phyloP scores from a whole-genome alignment of 1,140 invertebrate species.

The Homalodisca vitripennis region DNA sequence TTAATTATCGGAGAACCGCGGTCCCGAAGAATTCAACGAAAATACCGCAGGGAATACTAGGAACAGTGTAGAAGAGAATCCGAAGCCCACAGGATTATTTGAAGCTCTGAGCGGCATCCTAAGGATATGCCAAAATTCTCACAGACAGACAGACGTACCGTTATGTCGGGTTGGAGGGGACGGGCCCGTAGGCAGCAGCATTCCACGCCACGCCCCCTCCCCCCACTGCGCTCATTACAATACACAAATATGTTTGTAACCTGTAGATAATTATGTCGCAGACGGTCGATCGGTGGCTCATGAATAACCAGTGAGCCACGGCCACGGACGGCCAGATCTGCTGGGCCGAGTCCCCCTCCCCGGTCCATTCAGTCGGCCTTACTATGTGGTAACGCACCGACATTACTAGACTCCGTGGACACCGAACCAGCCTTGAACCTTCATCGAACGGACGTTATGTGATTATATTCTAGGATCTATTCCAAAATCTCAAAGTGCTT shows the following conservation, averaged over 20 bases:
- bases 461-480: too few relatives aligned
- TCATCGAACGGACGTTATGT: too few relatives aligned
- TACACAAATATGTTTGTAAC: constrained; percentile 27
- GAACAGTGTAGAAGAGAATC: neutral
- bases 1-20: too few relatives aligned
- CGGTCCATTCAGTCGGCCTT: too few relatives aligned
- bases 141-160: constrained; percentile 12
- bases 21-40: too few relatives aligned
- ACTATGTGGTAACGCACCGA: too few relatives aligned
- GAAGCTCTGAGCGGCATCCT: constrained; percentile 10
- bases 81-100: neutral
- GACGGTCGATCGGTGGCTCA: neutral
- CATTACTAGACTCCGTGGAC: too few relatives aligned
- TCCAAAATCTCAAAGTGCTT: too few relatives aligned
- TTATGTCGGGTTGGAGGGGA: neutral
- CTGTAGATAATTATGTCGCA: constrained; percentile 22
- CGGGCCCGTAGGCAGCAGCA: neutral
- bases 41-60: too few relatives aligned
- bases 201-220: neutral
- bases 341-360: too few relatives aligned
- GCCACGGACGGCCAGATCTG: too few relatives aligned
- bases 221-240: constrained; percentile 22
- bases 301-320: constrained; percentile 2
- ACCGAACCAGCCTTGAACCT: too few relatives aligned
- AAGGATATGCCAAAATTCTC: constrained; percentile 26